phyloP scores from a whole-genome alignment of 2,797 vertebrate genomes.

The Rhinella marina region DNA sequence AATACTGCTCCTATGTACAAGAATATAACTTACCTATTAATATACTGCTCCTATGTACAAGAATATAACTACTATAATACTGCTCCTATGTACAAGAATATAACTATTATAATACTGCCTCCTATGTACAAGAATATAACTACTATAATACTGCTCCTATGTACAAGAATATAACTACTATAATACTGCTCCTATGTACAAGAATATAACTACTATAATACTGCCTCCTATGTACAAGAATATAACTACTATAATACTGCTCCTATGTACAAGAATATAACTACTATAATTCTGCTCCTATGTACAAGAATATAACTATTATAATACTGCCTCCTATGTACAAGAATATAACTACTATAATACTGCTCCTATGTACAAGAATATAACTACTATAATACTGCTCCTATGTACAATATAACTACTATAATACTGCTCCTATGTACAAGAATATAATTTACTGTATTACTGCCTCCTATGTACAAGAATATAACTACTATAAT shows the following conservation, averaged over 20 bases:
- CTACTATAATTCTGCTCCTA: neutral
- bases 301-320: neutral
- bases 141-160: constrained; percentile 2
- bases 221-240: neutral
- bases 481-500: constrained; percentile 3
- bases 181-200: neutral
- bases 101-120: neutral
- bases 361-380: neutral
- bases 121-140: constrained; percentile 7
- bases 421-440: neutral
- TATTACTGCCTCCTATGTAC: neutral
- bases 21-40: neutral
- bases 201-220: constrained; percentile 2
- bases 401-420: neutral
- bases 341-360: neutral
- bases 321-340: neutral
- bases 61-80: neutral
- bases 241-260: constrained; percentile 3
- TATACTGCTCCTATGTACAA: neutral
- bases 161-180: constrained; percentile 2
- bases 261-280: constrained; percentile 1
- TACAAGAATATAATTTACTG: constrained; percentile 3
- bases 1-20: neutral
- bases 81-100: neutral
- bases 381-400: neutral